Base-by-base conservation (phyloP, 1,140 invertebrate species). In the Hermetia illucens region DNA sequence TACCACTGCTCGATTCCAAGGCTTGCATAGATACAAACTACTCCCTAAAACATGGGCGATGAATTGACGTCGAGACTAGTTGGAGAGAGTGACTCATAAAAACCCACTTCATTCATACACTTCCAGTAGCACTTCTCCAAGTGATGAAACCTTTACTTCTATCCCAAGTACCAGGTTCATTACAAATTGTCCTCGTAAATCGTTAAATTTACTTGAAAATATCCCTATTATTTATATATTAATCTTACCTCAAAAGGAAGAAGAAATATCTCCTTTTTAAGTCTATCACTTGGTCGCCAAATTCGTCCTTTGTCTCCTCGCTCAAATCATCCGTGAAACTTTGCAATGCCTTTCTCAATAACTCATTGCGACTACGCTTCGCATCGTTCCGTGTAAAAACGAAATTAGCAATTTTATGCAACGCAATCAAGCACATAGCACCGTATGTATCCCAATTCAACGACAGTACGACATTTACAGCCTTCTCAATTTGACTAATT, bases 241-340 rank as follows among this genome's bases (percentile, higher is more conserved):
- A 4, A 17, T 42, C 45, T 47, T 51, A 79, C 74, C 79, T 71
- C 19, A 87, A 60, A 34, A 87, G 56, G 53, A 78, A 77, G 59
- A 86, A 79, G 48, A 86, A 87, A 61, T 85, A 85, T 46, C 79
- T 56, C 40, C 82, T 61, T 5, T 82, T 82, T 16, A 87, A 61
- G 50, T 79, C 74, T 45, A 74, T 67, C 16, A 87, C 72, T 60
- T 81, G 71, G 49, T 80, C 76, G 25, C 71, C 70, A 48, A 76
- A 81, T 58, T 80, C 76, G 44, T 79, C 66, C 48, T 79, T 72
- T 0, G 72, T 70, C n/a, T 71, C 64, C 49, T 78, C 70, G 49
- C 71, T 71, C 30, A 84, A 65, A 8, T 75, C 70, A 45, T 69
- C 61, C 1, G 66, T 48, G 55, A 80, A 86, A 50, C 74, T 77